Base-by-base conservation (phyloP, 2,113 vertebrate genomes). In the Rhizomys pruinosus region DNA sequence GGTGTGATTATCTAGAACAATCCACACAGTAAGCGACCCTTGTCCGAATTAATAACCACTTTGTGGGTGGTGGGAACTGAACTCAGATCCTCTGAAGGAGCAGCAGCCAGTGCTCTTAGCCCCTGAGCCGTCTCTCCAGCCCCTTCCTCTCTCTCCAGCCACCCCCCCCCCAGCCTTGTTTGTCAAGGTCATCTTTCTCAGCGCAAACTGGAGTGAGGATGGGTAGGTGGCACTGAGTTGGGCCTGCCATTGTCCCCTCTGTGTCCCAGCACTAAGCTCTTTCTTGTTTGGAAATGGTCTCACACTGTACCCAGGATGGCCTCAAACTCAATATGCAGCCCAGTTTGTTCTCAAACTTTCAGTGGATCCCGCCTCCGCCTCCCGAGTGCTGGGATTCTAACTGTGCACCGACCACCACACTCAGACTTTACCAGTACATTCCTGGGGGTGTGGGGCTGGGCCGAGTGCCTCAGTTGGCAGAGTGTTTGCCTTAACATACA, bases 331-430 rank as follows among this genome's bases (percentile, higher is more conserved):
- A 11, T n/a, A 4, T 69, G n/a, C 37, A 57, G 34, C 23, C 68
- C 27, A 29, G 66, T 20, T 23, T 72, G 44, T 47, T n/a, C 52
- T 86, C 19, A 5, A 55, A 32, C 84, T 8, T 7, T 23, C 27
- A 7, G 71, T 72, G n/a, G 25, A 25, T 72, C 16, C n/a, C 59
- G 47, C 47, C 47, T 57, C 16, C 0, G 5, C 27, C 52, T 32
- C 37, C 25, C 29, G 68, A 42, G 55, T 4, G 23, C 10, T 42
- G 69, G 37, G 27, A 23, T 52, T 59, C 11, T 4, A 10, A 9
- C 13, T 19, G 44, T 17, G 69, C 5, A 3, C 6, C n/a, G 0
- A 3, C 6, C n/a, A 0, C 23, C 47, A 7, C 15, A 12, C 23
- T n/a, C n/a, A 69, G 23, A 13, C 47, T 52, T 27, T 20, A 32